These are phyloP conservation scores for Antrozous pallidus DNA, from an alignment of 2,797 vertebrate genomes.

Conservation along the genomic window DNA sequence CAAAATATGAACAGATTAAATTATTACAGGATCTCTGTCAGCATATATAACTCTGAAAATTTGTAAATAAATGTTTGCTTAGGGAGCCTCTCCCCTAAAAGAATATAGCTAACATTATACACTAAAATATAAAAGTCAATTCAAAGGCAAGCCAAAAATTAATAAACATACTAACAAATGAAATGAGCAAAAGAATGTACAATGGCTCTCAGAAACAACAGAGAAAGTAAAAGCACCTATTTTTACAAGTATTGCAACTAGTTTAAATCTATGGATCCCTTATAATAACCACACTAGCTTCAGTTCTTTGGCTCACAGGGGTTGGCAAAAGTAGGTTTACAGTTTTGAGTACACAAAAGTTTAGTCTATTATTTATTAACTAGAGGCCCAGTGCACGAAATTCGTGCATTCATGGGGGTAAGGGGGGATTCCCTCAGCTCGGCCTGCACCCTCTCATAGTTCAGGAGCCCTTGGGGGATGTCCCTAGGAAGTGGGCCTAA, in stretches of 20 bases:
- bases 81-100: neutral
- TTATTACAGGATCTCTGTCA: neutral
- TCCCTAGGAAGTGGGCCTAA: too few species aligned
- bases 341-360: neutral
- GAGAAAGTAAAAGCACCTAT: neutral
- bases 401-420: too few species aligned
- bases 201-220: neutral
- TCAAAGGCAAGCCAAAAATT: slow-evolving; percentile 10
- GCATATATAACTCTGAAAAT: neutral
- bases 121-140: slow-evolving; percentile 1
- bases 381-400: too few species aligned
- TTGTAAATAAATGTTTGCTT: neutral
- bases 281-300: neutral
- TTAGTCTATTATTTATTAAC: too few species aligned
- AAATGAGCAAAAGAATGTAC: neutral
- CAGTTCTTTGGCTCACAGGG: neutral
- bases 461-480: too few species aligned
- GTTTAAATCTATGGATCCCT: neutral
- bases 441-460: too few species aligned
- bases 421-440: too few species aligned
- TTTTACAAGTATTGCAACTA: neutral
- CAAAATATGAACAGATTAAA: neutral
- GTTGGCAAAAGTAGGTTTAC: neutral
- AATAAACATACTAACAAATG: neutral
- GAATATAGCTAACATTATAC: neutral